phyloP scores from a whole-genome alignment of 2,113 vertebrate genomes.

The Salvelinus namaycush region DNA sequence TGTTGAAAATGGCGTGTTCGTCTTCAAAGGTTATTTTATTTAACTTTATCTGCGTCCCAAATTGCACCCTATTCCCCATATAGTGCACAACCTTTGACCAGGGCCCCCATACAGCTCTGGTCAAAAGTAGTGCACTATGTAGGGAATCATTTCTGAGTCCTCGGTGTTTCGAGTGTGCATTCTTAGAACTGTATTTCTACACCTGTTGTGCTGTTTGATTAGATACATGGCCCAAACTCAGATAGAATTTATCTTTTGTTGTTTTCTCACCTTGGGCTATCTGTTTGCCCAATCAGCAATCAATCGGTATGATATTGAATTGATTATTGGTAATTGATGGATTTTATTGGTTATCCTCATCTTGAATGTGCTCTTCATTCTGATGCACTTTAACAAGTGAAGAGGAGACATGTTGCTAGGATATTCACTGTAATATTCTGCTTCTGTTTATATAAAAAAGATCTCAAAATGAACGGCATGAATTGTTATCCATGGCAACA shows the following conservation, averaged over 20 bases:
- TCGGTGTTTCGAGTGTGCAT: too few species aligned
- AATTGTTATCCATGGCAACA: conserved; percentile 55
- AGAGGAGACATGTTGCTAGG: conserved; percentile 43
- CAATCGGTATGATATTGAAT: conserved; percentile 47
- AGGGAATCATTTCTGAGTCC: too few species aligned
- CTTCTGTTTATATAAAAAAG: conserved; percentile 53
- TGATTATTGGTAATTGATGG: conserved; percentile 22
- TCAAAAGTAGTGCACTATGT: too few species aligned
- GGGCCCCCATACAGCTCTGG: too few species aligned
- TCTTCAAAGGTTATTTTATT: background rate
- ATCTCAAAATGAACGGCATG: conserved; percentile 62
- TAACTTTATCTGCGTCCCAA: background rate
- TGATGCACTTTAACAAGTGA: conserved; percentile 76
- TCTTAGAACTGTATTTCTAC: conserved; percentile 1
- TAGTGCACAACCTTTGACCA: background rate
- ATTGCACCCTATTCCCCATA: background rate
- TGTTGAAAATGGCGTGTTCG: background rate
- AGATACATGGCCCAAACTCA: background rate
- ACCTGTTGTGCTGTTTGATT: background rate
- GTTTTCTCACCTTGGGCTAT: conserved; percentile 21
- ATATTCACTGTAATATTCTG: conserved; percentile 41
- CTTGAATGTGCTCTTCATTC: conserved; percentile 34
- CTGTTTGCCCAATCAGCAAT: conserved; percentile 24
- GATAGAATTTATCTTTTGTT: conserved; percentile 32
- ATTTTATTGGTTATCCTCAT: conserved; percentile 33